Conservation (phyloP, 2,797 vertebrate species). For the Malurus leucopterus region DNA sequence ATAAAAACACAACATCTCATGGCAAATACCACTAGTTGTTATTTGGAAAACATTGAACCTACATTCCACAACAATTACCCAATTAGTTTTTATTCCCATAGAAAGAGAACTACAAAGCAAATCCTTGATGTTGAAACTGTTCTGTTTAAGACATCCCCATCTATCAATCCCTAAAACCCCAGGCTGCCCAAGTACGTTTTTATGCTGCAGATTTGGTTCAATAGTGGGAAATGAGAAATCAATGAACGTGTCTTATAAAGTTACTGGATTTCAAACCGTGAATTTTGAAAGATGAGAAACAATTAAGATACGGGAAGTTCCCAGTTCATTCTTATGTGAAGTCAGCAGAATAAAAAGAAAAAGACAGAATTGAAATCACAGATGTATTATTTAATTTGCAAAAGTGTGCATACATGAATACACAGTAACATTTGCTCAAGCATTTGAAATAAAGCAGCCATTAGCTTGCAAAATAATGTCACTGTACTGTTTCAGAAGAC, state of each 20-base stretch:
- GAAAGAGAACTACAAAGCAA: not conserved
- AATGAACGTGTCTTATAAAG: not conserved
- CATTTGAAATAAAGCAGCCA: conserved; percentile 18
- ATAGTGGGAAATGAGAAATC: not conserved
- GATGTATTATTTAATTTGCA: not conserved
- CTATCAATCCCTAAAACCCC: not conserved
- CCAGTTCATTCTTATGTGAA: not conserved
- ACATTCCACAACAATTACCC: not conserved
- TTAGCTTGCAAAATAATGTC: conserved; percentile 18
- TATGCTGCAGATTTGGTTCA: not conserved
- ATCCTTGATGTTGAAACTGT: not conserved
- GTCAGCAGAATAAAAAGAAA: not conserved
- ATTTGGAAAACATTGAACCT: not conserved
- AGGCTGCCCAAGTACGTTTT: not conserved
- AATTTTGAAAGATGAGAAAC: not conserved
- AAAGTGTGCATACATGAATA: not conserved
- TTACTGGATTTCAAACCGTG: not conserved
- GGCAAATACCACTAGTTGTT: not conserved
- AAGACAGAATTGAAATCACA: not conserved
- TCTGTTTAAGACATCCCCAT: not conserved
- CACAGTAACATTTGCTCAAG: not conserved
- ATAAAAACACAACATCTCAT: not conserved
- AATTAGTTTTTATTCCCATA: not conserved
- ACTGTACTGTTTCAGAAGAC: not conserved
- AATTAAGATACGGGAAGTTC: not conserved